Base-by-base conservation (phyloP, 2,797 vertebrate species). In the Eleutherodactylus coqui region DNA sequence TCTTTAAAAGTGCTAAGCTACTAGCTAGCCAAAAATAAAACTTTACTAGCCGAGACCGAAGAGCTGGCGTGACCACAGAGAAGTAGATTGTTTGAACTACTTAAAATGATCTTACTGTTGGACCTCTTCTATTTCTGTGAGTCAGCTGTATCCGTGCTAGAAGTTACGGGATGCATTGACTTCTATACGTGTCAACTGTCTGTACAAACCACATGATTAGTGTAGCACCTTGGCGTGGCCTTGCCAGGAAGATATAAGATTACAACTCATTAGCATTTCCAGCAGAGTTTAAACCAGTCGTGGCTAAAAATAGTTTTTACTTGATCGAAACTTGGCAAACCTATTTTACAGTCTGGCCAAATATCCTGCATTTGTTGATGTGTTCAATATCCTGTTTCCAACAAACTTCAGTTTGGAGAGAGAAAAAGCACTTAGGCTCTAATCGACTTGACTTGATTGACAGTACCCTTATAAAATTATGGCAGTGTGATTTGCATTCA, bases 361-460 rank as follows among this genome's bases (percentile, higher is more conserved):
- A 87, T 87, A 87, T 84, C 86, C 86, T 84, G 82, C 82, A 69
- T 87, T 87, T 87, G 86, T 87, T 87, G 86, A 87, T 87, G 84
- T 84, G 75, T 81, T 84, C 83, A 84, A 87, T 87, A 87, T 87
- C 86, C 86, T 85, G 77, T 85, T 87, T 87, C 86, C 75, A 80
- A 75, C 83, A 85, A 84, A 85, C 72, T 75, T 84, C 49, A 60
- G 51, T 84, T 75, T 78, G 55, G 53, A 81, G 70, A 85, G 64
- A 77, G 55, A 80, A 60, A 87, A 67, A 79, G 82, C 82, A 87
- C 70, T 84, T 70, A 81, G 70, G 24, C 60, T 67, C n/a, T 69
- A 80, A 76, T 85, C 77, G 79, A 58, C 83, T 81, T 53, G 38
- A 27, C 58, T 43, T 80, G 82, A 87, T 76, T 84, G 86, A 87